Conservation (phyloP, 1,140 invertebrate genomes). For the Hylyphantes graminicola region DNA sequence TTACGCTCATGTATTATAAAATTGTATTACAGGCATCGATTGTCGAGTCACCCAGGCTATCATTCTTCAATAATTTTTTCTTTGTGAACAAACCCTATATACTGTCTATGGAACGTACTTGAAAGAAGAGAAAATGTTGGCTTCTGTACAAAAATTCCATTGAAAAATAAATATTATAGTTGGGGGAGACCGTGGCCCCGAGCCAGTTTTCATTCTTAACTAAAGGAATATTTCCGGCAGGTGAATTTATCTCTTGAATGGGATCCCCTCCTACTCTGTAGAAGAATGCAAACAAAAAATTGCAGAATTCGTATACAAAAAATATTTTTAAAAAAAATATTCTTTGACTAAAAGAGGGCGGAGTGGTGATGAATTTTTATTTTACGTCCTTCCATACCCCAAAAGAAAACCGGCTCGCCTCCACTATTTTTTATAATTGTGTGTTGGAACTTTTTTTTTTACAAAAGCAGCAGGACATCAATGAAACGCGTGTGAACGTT, state of each 20-base stretch:
- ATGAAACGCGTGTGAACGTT: background rate
- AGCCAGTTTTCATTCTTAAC: constrained; percentile 14
- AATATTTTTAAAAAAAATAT: background rate
- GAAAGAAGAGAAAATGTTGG: background rate
- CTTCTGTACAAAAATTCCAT: background rate
- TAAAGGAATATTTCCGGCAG: constrained; percentile 44
- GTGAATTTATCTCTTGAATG: constrained; percentile 28
- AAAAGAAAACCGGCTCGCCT: constrained; percentile 23
- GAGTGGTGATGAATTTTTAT: constrained; percentile 15
- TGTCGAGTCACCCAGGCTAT: no score
- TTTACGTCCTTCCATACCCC: background rate
- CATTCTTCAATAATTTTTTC: no score
- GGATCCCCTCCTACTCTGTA: background rate
- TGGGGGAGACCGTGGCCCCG: background rate
- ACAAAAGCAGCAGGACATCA: background rate
- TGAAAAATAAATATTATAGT: constrained; percentile 39
- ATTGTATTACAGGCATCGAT: no score
- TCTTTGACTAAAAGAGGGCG: background rate
- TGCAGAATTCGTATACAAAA: background rate
- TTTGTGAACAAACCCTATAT: no score
- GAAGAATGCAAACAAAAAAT: constrained; percentile 8
- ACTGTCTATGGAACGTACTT: background rate
- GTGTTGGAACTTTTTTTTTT: background rate
- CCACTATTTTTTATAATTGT: background rate
- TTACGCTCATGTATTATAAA: no score